A percentile compares a stretch with the other conserved stretches of the same genome.
phyloP scores from a whole-genome alignment of 2,113 vertebrate species.

The Anguilla japonica region DNA sequence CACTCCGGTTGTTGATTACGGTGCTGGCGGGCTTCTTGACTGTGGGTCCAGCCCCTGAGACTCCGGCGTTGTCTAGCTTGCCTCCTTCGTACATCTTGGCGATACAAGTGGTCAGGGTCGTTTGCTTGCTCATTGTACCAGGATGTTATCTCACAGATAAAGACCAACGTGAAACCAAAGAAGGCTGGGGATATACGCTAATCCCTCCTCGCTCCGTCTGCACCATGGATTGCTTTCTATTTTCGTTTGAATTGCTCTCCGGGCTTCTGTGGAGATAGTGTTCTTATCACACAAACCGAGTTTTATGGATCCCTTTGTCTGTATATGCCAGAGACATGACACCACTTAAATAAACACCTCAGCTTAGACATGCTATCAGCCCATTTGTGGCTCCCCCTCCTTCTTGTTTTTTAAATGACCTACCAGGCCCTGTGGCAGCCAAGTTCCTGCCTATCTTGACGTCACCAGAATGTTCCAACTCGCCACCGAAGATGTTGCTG shows the following conservation, averaged over 20 bases:
- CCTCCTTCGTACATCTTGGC: slow-evolving; percentile 71
- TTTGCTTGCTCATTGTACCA: slow-evolving; percentile 56
- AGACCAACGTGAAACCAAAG: slow-evolving; percentile 3
- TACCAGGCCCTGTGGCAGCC: slow-evolving; percentile 57
- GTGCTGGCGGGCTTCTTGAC: slow-evolving; percentile 45
- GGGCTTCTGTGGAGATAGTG: slow-evolving; percentile 16
- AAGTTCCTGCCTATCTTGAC: slow-evolving; percentile 70
- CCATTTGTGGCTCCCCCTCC: slow-evolving; percentile 36
- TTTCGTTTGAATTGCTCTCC: slow-evolving; percentile 29
- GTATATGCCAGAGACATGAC: slow-evolving; percentile 50
- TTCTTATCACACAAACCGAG: slow-evolving; percentile 2
- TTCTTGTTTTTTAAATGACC: slow-evolving; percentile 52
- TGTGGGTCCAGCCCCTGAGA: slow-evolving; percentile 27
- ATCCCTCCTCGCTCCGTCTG: slow-evolving; percentile 28
- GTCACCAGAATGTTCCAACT: slow-evolving; percentile 79
- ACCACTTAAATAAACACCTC: slow-evolving; percentile 60
- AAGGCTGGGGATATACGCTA: not conserved
- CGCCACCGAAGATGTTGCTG: slow-evolving; percentile 76
- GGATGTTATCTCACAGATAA: slow-evolving; percentile 31
- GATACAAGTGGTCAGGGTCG: slow-evolving; percentile 49
- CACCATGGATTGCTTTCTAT: slow-evolving; percentile 33
- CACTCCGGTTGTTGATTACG: slow-evolving; percentile 54
- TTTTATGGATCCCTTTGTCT: slow-evolving; percentile 37
- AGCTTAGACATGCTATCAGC: slow-evolving; percentile 52
- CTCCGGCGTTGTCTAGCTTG: slow-evolving; percentile 51